Conservation (phyloP, 2,797 vertebrate species). For the Betta splendens region DNA sequence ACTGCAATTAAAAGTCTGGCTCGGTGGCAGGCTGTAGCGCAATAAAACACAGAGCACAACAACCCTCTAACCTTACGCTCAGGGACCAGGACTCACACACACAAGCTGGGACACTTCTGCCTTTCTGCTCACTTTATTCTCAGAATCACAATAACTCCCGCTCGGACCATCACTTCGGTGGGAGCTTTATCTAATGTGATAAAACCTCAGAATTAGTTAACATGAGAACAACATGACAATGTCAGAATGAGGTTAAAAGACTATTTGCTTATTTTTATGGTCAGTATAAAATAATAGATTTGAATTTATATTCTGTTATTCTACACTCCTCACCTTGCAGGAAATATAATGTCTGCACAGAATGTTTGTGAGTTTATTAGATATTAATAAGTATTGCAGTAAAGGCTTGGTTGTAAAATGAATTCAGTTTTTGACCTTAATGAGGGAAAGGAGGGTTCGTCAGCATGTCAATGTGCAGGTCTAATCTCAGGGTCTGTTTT, state of each 20-base stretch:
- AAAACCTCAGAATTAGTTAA: background rate
- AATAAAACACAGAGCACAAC: conserved; percentile 75
- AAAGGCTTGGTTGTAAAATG: too few relatives aligned
- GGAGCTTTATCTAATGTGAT: background rate
- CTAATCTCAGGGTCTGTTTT: conserved; percentile 5
- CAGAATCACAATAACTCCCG: conserved; percentile 27
- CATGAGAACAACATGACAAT: background rate
- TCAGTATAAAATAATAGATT: background rate
- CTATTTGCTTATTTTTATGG: background rate
- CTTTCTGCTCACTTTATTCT: conserved; percentile 1
- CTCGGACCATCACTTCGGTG: background rate
- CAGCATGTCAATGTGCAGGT: too few relatives aligned
- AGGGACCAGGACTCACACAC: conserved; percentile 53
- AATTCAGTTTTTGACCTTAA: too few relatives aligned
- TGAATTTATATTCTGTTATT: too few relatives aligned
- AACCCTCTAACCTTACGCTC: conserved; percentile 75
- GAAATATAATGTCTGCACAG: too few relatives aligned
- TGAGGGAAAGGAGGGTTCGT: too few relatives aligned
- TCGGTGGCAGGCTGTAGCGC: conserved; percentile 67
- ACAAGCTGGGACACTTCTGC: conserved; percentile 43
- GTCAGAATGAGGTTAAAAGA: too few relatives aligned
- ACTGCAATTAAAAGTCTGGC: conserved; percentile 81
- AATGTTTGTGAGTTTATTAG: too few relatives aligned
- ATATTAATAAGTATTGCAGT: too few relatives aligned
- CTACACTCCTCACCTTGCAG: too few relatives aligned